Evolutionary conservation across 2,113 vertebrate species (phyloP), one percentile per base, ranked within the genome.

Genomic region (Nycticebus coucang): DNA sequence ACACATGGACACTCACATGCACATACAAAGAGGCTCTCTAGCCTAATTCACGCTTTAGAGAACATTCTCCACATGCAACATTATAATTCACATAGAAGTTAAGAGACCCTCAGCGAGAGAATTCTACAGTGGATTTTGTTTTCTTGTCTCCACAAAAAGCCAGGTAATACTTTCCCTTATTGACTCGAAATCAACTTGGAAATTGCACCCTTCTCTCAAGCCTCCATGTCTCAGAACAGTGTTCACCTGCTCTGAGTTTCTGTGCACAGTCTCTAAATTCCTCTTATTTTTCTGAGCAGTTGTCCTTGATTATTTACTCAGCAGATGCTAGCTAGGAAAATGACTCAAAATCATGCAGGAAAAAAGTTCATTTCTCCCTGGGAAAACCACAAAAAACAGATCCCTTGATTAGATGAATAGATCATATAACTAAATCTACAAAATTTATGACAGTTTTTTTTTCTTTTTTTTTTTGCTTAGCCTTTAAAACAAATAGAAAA

Each of bases 121-220:
- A 71, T 64, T 90, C 66, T 66, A 41, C 12, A 91, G 35, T 17
- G 84, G 41, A 71, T 53, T 92, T 78, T 78, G 41, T 82, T 94
- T 93, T 60, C 62, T 89, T 82, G 13, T 95, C 28, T 89, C 28
- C 74, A 37, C 80, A 96, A 86, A 95, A 93, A 24, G 30, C n/a
- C 4, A 21, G 37, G 79, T 75, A 82, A 91, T 79, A 45, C 33
- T 77, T 93, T 8, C 37, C 1, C 17, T 62, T 91, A 35, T 30
- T 82, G 35, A 94, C 18, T 79, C n/a, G 18, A 91, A 77, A 62
- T 72, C 19, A 86, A 30, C 62, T 85, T 37, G 68, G n/a, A 86
- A 78, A 94, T 24, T 64, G 94, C 30, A 74, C n/a, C 57, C 13
- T 91, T 89, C 62, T 89, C 62, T 88, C 74, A 81, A 53, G 33